Percentiles rank a stretch among this genome's conserved stretches.
Conservation (phyloP, 2,113 vertebrate genomes). For the Fukomys damarensis region DNA sequence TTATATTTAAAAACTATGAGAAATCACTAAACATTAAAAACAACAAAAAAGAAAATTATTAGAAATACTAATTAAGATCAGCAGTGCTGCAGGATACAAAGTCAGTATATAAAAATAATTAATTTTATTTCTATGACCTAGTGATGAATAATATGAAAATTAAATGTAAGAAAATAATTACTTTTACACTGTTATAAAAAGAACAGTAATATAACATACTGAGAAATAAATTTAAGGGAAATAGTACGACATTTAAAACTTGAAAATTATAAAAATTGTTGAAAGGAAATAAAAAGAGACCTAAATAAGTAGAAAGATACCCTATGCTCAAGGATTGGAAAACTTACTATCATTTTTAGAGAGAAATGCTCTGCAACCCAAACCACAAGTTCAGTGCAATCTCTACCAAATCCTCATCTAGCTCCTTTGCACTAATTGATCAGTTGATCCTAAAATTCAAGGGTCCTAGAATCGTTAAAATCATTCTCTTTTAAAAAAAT, state of each 20-base stretch:
- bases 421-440: not conserved
- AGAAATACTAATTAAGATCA: not conserved
- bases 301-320: not conserved
- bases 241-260: not conserved
- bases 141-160: not conserved
- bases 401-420: not conserved
- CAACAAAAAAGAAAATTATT: not conserved
- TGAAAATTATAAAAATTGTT: constrained; percentile 16
- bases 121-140: not conserved
- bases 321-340: not conserved
- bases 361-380: not conserved
- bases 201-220: not conserved
- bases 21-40: not conserved
- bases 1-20: not conserved
- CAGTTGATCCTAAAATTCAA: not conserved
- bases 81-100: not conserved
- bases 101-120: not conserved
- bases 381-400: not conserved
- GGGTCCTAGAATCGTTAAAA: too few species aligned
- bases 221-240: not conserved
- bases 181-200: constrained; percentile 20
- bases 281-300: not conserved
- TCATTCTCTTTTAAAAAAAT: not conserved
- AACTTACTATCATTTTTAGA: constrained; percentile 25
- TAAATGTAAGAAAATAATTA: constrained; percentile 31